Conservation (phyloP, 2,113 vertebrate species). For the Gila orcuttii region DNA sequence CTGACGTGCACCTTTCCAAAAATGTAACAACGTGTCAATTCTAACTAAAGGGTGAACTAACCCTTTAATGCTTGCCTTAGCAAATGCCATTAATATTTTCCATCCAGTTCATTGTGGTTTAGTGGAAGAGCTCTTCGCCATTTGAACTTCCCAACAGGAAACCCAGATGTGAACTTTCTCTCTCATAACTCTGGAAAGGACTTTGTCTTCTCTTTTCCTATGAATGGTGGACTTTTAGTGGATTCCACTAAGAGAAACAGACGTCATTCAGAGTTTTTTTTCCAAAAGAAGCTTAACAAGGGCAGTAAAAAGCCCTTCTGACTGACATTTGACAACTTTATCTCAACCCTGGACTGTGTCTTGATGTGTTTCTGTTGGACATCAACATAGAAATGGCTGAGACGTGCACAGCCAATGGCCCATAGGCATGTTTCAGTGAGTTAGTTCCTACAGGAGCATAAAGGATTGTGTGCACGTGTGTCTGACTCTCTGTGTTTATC, state of each 20-base stretch:
- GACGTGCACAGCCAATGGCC: background rate
- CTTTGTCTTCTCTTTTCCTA: background rate
- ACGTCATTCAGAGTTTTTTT: background rate
- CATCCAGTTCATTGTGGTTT: background rate
- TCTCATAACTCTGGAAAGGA: constrained; percentile 2
- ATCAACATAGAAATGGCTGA: background rate
- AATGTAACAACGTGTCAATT: too few relatives aligned
- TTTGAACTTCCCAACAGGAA: constrained; percentile 23
- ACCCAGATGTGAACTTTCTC: constrained; percentile 22
- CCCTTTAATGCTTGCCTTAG: background rate
- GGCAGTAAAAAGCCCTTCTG: constrained; percentile 26
- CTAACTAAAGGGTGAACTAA: too few relatives aligned
- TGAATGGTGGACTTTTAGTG: constrained; percentile 8
- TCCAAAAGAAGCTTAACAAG: constrained; percentile 9
- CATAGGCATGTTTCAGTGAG: background rate
- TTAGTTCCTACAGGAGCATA: background rate
- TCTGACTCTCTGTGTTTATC: constrained; percentile 16
- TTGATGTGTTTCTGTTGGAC: background rate
- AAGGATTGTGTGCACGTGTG: background rate
- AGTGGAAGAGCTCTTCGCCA: background rate
- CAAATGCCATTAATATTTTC: constrained; percentile 3
- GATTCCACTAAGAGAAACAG: constrained; percentile 6
- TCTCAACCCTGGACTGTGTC: background rate
- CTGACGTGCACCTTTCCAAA: too few relatives aligned
- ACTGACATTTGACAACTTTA: constrained; percentile 17